Evolutionary conservation across 2,888 invertebrate species (phyloP).

Genomic region (Thereva nobilitata): DNA sequence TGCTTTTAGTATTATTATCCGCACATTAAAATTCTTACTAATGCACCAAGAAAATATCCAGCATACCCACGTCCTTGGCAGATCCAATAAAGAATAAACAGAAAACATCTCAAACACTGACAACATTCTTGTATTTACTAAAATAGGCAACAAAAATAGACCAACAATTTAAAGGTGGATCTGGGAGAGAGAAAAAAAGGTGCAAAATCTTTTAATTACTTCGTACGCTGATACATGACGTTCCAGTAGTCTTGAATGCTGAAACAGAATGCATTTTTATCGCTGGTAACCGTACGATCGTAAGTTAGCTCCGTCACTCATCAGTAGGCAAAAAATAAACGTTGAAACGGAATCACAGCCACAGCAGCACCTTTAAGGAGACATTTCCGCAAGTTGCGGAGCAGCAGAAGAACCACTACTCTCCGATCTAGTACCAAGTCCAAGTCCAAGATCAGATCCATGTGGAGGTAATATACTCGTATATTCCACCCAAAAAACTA

Average conservation of each 20-base stretch:
- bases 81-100: neutral
- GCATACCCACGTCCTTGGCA: too few species aligned
- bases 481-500: too few species aligned
- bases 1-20: too few species aligned
- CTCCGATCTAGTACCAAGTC: neutral
- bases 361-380: neutral
- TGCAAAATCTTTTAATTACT: conserved; percentile 12
- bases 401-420: neutral
- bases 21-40: too few species aligned
- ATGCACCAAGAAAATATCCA: too few species aligned
- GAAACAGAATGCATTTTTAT: too few species aligned
- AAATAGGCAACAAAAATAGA: neutral
- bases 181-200: neutral
- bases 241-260: neutral
- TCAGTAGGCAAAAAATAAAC: too few species aligned
- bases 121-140: neutral
- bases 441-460: too few species aligned
- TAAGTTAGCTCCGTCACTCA: too few species aligned
- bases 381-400: conserved; percentile 12
- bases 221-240: conserved; percentile 2
- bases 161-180: neutral
- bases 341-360: too few species aligned
- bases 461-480: too few species aligned
- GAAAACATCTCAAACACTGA: neutral
- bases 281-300: too few species aligned